Evolutionary conservation across 2,888 invertebrate genomes (phyloP), one percentile per base, ranked within the genome.

Genomic region (Platycheirus rosarum): DNA sequence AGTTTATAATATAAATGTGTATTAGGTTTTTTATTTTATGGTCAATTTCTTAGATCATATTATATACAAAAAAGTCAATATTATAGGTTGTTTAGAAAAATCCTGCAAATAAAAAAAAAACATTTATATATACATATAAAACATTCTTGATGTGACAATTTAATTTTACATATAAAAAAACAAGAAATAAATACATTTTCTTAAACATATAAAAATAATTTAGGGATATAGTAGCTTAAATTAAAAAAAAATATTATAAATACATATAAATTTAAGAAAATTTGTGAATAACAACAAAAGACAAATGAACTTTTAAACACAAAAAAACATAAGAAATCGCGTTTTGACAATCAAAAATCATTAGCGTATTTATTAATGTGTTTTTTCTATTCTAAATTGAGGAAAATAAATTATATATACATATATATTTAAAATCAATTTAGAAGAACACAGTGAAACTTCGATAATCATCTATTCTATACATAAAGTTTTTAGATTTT

Each of bases 341-440:
- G 90, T 91, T 89, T 91, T 89, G 90, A 91, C 90, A 91, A 91
- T 91, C 90, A 91, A 87, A 86, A 85, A 87, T 85, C 88, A 87
- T 87, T 90, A 89, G 89, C 89, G 89, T 88, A 82, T 53, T 85
- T 85, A 75, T 53, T 74, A 18, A 63, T 68, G 84, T 84, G 84
- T 78, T 78, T 78, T 73, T 51, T 51, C 60, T 66, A 65, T 84
- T 77, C 77, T 84, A 65, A 84, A 84, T 84, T 66, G 57, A 69
- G 49, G 13, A 32, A 42, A 37, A n/a, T n/a, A 55, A 29, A 29
- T 51, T 69, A 65, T 70, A 29, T 63, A 63, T 68, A 66, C 53
- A 60, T 69, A 65, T 70, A 29, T 63, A 63, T 68, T 60, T 62
- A 60, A 49, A 77, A 63, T 68, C 77, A 68, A 73, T 82, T 82